Evolutionary conservation across 1,140 invertebrate genomes (phyloP), one percentile per base, ranked within the genome.

Genomic region (Drosophila ironensis): DNA sequence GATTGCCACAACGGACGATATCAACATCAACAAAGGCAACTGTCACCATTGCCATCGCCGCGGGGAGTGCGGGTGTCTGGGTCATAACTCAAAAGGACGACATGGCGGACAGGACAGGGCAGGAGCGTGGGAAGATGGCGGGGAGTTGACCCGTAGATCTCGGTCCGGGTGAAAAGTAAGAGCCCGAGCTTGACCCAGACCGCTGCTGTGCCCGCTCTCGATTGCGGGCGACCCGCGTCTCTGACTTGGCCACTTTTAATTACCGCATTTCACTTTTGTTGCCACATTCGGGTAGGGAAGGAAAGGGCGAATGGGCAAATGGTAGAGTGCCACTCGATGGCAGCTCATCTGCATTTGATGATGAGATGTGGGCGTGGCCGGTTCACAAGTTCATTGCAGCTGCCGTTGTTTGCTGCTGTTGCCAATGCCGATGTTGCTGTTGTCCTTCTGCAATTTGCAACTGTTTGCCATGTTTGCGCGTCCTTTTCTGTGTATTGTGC

Each of bases 381-480:
- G 45, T 17, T n/a, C 11, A 54, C 25, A 63, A 63, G 59, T 63
- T 63, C 56, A 63, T 63, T 63, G 59, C 56, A 63, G 59, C 41
- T 63, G 59, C 63, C 63, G 59, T 63, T 56, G n/a, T 40, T 61
- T 37, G 20, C 27, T 25, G 40, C 30, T 27, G 1, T n/a, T 30
- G 12, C 17, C n/a, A n/a, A n/a, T 41, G 24, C 24, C 40, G 40
- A 24, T 54, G 30, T 30, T 22, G 38, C 22, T 46, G 24, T 30
- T 53, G 72, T 76, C 40, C 78, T 61, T 41, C 56, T 53, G 73
- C 64, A 82, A 82, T 84, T 84, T 77, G 80, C 78, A 73, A 78
- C 78, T 82, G 78, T 82, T 82, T 84, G 57, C 78, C 80, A 54
- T 84, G 78, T 82, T 82, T 74, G 78, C 78, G 78, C 78, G 60